phyloP scores from a whole-genome alignment of 2,888 invertebrate genomes.

The Linyphia triangularis region DNA sequence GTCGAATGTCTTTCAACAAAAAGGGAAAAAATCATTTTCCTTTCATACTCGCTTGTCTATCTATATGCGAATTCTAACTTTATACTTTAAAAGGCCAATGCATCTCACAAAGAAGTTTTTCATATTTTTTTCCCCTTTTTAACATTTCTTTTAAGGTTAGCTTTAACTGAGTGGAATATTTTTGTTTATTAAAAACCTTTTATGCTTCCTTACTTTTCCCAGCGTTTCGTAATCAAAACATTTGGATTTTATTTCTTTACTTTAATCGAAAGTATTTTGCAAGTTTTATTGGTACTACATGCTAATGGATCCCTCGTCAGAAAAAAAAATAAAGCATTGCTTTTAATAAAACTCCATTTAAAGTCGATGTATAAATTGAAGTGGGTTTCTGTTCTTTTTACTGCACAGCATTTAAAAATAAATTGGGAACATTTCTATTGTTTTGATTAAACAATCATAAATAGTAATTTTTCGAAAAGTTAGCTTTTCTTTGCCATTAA shows the following conservation, averaged over 20 bases:
- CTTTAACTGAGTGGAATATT: not conserved
- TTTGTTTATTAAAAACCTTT: slow-evolving; percentile 47
- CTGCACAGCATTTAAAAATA: not conserved
- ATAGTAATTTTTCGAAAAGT: too few species aligned
- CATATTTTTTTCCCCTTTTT: slow-evolving; percentile 24
- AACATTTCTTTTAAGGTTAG: not conserved
- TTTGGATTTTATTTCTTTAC: not conserved
- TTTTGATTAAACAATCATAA: not conserved
- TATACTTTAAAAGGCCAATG: not conserved
- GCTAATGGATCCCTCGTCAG: slow-evolving; percentile 15
- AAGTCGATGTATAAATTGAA: slow-evolving; percentile 48
- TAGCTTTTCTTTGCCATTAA: too few species aligned
- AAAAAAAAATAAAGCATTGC: slow-evolving; percentile 7
- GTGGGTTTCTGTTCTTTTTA: not conserved
- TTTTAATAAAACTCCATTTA: slow-evolving; percentile 30
- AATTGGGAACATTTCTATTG: not conserved
- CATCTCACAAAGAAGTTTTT: slow-evolving; percentile 28
- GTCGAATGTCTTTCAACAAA: not conserved
- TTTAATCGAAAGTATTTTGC: slow-evolving; percentile 15
- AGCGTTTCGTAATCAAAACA: not conserved
- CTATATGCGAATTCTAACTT: slow-evolving; percentile 8
- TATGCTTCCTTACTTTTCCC: not conserved
- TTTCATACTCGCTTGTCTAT: slow-evolving; percentile 21
- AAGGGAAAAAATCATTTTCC: not conserved
- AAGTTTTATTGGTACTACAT: slow-evolving; percentile 20